Percentiles rank a stretch among this genome's conserved stretches.
Evolutionary conservation across 2,888 invertebrate species (phyloP).

Genomic region (Heliothis peltigera): DNA sequence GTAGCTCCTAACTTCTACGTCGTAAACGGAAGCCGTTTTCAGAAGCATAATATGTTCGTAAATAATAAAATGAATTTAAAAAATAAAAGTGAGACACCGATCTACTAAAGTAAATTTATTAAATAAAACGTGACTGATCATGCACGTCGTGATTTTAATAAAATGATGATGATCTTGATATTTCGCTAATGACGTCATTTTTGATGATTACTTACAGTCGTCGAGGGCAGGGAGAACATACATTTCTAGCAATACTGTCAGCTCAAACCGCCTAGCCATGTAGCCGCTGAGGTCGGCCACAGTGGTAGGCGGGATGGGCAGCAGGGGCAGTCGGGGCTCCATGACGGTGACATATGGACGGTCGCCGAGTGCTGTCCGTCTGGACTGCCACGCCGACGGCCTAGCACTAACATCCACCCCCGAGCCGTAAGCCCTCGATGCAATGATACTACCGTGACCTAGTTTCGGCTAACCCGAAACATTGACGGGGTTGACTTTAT

Average conservation of each 20-base stretch:
- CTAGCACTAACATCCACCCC: not conserved
- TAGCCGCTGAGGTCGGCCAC: not conserved
- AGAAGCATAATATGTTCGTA: no score
- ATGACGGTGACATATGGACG: not conserved
- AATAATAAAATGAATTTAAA: no score
- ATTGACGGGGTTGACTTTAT: not conserved
- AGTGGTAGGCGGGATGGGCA: not conserved
- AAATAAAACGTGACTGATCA: not conserved
- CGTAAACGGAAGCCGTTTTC: no score
- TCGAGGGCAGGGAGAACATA: conserved; percentile 8
- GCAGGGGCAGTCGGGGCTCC: no score
- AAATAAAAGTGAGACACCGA: no score
- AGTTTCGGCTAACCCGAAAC: conserved; percentile 1
- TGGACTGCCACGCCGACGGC: not conserved
- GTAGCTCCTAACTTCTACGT: no score
- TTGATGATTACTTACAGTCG: conserved; percentile 6
- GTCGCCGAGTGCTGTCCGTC: not conserved
- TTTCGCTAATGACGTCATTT: not conserved
- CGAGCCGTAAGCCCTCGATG: not conserved
- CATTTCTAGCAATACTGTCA: not conserved
- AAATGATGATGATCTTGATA: no score
- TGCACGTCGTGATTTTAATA: not conserved
- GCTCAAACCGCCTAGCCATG: conserved; percentile 3
- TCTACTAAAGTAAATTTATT: no score
- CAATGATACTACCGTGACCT: conserved; percentile 22